Evolutionary conservation across 2,113 vertebrate genomes (phyloP).

Genomic region (Aegypius monachus): DNA sequence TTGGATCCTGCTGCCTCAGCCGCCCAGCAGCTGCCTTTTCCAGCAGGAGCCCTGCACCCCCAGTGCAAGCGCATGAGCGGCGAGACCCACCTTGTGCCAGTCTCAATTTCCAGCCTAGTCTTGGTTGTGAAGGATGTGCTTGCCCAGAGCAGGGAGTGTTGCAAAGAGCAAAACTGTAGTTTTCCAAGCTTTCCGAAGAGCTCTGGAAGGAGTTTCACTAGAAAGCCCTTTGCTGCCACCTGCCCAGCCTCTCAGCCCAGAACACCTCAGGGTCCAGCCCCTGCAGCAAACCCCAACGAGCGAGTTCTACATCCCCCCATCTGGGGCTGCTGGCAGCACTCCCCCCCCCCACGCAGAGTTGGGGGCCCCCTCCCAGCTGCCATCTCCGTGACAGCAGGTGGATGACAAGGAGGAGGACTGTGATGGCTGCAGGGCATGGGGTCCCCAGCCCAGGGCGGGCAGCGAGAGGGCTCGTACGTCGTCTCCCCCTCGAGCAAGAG

Average conservation of each 20-base stretch:
- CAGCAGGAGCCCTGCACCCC: neutral
- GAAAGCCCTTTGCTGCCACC: neutral
- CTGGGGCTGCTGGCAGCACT: neutral
- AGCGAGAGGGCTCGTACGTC: rapidly evolving
- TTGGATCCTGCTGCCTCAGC: neutral
- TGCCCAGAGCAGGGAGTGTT: neutral
- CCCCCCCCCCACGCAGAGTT: neutral
- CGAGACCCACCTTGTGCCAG: rapidly evolving
- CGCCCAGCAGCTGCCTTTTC: neutral
- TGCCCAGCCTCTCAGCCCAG: neutral
- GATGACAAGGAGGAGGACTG: neutral
- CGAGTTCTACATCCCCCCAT: neutral
- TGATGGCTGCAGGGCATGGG: neutral
- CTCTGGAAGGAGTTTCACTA: neutral
- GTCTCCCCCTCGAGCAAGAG: rapidly evolving
- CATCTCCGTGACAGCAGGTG: neutral
- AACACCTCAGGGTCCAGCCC: neutral
- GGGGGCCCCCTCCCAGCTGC: neutral
- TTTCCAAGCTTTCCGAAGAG: neutral
- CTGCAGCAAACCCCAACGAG: neutral
- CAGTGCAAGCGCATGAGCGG: neutral
- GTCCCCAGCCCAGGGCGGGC: neutral
- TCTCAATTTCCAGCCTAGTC: neutral
- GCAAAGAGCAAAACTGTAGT: neutral
- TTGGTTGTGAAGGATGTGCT: neutral